Base-by-base conservation (phyloP, 2,888 invertebrate genomes). In the Nephrocerus scutellatus region DNA sequence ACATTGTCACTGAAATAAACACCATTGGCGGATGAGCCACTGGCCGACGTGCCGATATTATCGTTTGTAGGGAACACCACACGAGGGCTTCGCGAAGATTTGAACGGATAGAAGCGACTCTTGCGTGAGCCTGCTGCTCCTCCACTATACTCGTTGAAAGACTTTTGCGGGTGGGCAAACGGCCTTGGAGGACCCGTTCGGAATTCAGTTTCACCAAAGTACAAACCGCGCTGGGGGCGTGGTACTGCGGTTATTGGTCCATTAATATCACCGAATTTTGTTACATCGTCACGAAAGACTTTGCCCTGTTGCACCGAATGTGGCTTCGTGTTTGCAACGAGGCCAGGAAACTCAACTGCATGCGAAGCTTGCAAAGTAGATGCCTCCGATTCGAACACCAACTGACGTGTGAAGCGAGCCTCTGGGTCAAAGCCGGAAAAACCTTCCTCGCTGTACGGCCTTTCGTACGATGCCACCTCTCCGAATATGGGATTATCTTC, bases 191-290 rank as follows among this genome's bases (percentile, higher is more conserved):
- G 46, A 3, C 61, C 61, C 1, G 57, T 56, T 20, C 63, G 49
- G 40, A 59, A 62, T 24, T 65, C 63, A 3, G 59, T 60, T 15
- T 66, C 66, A 13, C 63, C 60, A 22, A 61, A 64, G 49, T 54
- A 66, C 24, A 62, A 52, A 10, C 61, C 62, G 9, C 65, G 56
- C 31, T 62, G 64, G 3, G 62, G 55, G 8, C 63, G 53, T 1
- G 63, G 66, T 24, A 66, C 25, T 3, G 65, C 63, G 3, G 68
- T 67, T 10, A 69, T 63, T 0, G 69, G 69, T 8, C 68, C 68
- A 43, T 69, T 69, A 8, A 66, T 52, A 24, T 69, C 69, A 2
- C 69, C 69, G 33, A 69, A 69, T 46, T 69, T 69, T 19, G 69
- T 69, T 3, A 69, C 68, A 30, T 69, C 69, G 24, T 69, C 69